These are phyloP conservation scores for Callinectes sapidus DNA, from an alignment of 2,888 invertebrate genomes.

Conservation along the genomic window DNA sequence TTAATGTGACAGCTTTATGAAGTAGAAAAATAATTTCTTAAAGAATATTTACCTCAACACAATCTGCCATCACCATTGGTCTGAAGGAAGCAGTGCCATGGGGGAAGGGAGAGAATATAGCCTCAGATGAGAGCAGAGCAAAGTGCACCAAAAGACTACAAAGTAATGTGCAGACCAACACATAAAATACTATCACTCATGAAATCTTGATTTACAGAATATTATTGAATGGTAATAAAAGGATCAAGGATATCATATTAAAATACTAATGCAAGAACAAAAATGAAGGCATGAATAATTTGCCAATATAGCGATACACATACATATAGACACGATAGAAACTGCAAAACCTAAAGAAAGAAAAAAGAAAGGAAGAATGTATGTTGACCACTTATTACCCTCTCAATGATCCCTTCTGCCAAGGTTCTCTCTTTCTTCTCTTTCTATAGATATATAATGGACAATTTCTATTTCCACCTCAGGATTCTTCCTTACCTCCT, in stretches of 20 bases:
- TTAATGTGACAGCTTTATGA: not conserved
- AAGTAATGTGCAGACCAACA: constrained; percentile 1
- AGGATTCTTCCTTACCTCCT: constrained; percentile 51
- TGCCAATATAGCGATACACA: not conserved
- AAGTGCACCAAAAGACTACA: constrained; percentile 19
- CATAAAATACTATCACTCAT: not conserved
- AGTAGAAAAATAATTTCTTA: not conserved
- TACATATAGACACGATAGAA: not conserved
- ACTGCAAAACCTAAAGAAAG: not conserved
- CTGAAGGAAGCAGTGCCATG: constrained; percentile 59
- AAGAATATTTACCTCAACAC: constrained; percentile 57
- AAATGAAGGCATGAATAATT: not conserved
- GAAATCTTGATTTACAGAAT: not conserved
- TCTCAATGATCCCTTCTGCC: not conserved
- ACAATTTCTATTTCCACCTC: constrained; percentile 11
- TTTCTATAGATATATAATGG: not conserved
- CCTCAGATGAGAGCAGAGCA: constrained; percentile 46
- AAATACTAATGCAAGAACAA: not conserved
- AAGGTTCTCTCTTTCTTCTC: not conserved
- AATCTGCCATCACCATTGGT: constrained; percentile 66
- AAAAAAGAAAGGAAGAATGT: not conserved
- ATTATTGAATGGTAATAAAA: not conserved
- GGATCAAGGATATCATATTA: not conserved
- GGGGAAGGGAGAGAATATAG: constrained; percentile 50
- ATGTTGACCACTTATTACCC: not conserved